A percentile compares a stretch with the other conserved stretches of the same genome.
Evolutionary conservation across 2,888 invertebrate species (phyloP).

Genomic region (Phytoseiulus persimilis): DNA sequence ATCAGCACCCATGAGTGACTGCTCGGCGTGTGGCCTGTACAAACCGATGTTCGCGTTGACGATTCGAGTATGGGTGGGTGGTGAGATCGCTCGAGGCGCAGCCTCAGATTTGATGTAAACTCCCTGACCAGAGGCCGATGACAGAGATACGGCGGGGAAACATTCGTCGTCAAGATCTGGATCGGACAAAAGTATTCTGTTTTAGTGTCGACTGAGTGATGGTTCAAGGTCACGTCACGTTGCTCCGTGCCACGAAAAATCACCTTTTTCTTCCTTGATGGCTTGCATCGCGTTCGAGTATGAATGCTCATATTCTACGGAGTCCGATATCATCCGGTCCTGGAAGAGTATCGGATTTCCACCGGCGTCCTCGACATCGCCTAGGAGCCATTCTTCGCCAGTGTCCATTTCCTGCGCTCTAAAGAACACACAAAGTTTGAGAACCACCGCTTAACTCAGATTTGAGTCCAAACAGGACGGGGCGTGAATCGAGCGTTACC

Average conservation of each 20-base stretch:
- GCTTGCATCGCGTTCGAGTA: conserved; percentile 14
- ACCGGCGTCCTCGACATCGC: conserved; percentile 14
- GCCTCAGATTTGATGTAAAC: conserved; percentile 8
- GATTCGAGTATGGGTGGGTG: neutral
- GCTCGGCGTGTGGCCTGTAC: neutral
- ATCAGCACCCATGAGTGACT: neutral
- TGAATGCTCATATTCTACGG: conserved; percentile 26
- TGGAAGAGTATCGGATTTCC: conserved; percentile 20
- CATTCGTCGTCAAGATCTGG: conserved; percentile 25
- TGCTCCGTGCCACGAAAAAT: too few relatives aligned
- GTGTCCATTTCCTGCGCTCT: conserved; percentile 9
- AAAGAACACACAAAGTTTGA: neutral
- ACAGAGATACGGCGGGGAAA: conserved; percentile 11
- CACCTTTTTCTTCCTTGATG: conserved; percentile 16
- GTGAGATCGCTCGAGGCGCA: neutral
- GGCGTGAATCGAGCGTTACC: too few relatives aligned
- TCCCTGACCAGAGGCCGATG: conserved; percentile 20
- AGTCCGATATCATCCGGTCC: conserved; percentile 31
- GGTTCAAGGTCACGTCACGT: too few relatives aligned
- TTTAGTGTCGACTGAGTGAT: too few relatives aligned
- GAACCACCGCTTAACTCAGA: too few relatives aligned
- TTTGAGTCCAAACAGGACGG: too few relatives aligned
- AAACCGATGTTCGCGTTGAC: neutral
- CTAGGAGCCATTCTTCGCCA: conserved; percentile 12
- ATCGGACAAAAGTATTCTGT: too few relatives aligned